Base-by-base conservation (phyloP, 23 tunicate genomes). In the Corella eumyota region DNA sequence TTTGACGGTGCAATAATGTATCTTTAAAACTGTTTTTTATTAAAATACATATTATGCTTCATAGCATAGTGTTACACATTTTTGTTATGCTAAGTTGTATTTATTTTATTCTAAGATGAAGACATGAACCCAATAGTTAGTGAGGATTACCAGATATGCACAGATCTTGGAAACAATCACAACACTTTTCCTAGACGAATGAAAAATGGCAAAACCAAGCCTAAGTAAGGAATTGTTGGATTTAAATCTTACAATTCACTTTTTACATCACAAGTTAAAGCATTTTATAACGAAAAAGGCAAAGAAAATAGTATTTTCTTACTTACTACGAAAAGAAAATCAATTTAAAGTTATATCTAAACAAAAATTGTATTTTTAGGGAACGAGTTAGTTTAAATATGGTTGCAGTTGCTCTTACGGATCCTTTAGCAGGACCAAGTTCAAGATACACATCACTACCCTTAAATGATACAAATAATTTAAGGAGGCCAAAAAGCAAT, bases 131-230 rank as follows among this genome's bases (percentile, higher is more conserved):
- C 81, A 20, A 75, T 84, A 17, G 83, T 84, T 20, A 84, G 66
- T 56, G 64, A 79, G 15, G 77, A 84, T 64, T 84, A 70, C 57
- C 83, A 64, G 60, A 74, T 84, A 20, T 75, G 82, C 56, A 60
- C 83, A 11, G 75, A 65, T 27, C 20, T 70, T 30, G 52, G 46
- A 36, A 61, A 51, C 49, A 65, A 34, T 34, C 72, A 65, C 60
- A 74, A 74, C 61, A 76, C 94, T 13, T 84, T 84, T 62, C 94
- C 94, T 1, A 64, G 64, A 25, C 50, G 94, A 40, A n/a, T 84
- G 45, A 54, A 72, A 27, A 67, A 44, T 15, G 73, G 47, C 37
- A 84, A 75, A 60, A 73, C 77, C 0, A 45, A 50, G 25, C 51
- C 82, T 45, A 84, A 74, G 94, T 84, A 68, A 40, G 69, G 58